These are phyloP conservation scores for Aleiodes sp. DNA, from an alignment of 1,140 invertebrate species.

Conservation along the genomic window DNA sequence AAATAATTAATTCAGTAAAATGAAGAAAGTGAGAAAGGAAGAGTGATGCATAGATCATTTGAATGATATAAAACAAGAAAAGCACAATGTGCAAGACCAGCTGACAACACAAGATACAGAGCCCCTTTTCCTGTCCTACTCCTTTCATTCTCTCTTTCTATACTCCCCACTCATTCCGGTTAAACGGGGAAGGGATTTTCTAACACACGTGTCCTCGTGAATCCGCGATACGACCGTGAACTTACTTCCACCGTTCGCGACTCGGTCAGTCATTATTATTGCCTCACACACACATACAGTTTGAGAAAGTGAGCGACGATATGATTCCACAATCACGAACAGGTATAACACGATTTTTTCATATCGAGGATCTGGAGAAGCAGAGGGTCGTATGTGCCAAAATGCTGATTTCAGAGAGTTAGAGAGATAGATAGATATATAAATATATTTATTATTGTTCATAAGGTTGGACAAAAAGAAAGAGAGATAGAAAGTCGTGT, in stretches of 20 bases:
- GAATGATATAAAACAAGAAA: not conserved
- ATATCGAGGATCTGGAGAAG: not conserved
- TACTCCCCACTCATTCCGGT: constrained; percentile 23
- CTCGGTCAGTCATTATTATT: constrained; percentile 57
- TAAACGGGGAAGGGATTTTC: too few relatives aligned
- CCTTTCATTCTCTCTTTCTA: not conserved
- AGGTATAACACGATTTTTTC: not conserved
- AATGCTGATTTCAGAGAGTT: not conserved
- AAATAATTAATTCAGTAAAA: not conserved
- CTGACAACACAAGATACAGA: constrained; percentile 36
- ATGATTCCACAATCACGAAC: not conserved
- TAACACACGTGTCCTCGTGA: constrained; percentile 32
- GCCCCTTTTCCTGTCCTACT: constrained; percentile 34
- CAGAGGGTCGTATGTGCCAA: not conserved
- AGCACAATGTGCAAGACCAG: constrained; percentile 18
- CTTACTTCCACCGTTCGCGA: constrained; percentile 54
- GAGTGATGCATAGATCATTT: constrained; percentile 15
- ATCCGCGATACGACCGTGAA: constrained; percentile 50
- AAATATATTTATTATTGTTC: too few relatives aligned
- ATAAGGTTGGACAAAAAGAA: too few relatives aligned
- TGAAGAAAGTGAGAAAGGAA: not conserved
- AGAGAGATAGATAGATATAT: too few relatives aligned
- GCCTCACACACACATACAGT: constrained; percentile 18
- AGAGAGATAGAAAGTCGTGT: too few relatives aligned
- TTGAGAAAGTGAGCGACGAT: not conserved